Evolutionary conservation across 1,140 invertebrate species (phyloP), one percentile per base, ranked within the genome.

Genomic region (Ridgeia piscesae): DNA sequence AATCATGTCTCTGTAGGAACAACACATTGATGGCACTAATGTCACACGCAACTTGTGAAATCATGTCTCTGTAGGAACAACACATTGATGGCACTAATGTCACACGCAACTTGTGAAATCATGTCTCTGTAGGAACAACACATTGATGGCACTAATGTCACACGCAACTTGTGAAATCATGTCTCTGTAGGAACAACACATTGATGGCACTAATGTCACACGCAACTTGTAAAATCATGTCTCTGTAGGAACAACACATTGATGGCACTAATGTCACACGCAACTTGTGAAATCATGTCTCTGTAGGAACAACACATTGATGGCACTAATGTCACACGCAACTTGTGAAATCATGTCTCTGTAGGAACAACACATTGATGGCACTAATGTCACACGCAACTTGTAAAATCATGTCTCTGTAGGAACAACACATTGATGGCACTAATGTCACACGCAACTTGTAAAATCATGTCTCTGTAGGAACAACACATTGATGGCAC

Each of bases 401-500:
- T 6, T 4, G 42, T 42, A 11, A n/a, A n/a, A n/a, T n/a, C n/a
- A n/a, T n/a, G 91, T 33, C 91, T 58, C 93, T 94, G 48, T 21
- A 77, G 14, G 17, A 77, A 42, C 42, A 77, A 77, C 58, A 14
- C 27, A 77, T 21, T 8, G 58, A 77, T 6, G 14, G 58, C 11
- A 21, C 58, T 77, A 77, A 31, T 77, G 58, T 21, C 11, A 42
- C 42, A 42, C 4, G 11, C 11, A 42, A 42, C 42, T 6, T 4
- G 42, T 42, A 11, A n/a, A n/a, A n/a, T n/a, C n/a, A n/a, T n/a
- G 91, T 33, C 91, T 58, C 93, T 94, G 48, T 21, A 77, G 14
- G 17, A 77, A 42, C 42, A 77, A 77, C 58, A 14, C 27, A 77
- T 21, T 8, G 58, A 77, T 6, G 14, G 58, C 11, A 21, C 58